These are phyloP conservation scores for Nemopilema nomurai DNA, from an alignment of 30 jellyfish, hydroid and myxozoan species.

Conservation along the genomic window DNA sequence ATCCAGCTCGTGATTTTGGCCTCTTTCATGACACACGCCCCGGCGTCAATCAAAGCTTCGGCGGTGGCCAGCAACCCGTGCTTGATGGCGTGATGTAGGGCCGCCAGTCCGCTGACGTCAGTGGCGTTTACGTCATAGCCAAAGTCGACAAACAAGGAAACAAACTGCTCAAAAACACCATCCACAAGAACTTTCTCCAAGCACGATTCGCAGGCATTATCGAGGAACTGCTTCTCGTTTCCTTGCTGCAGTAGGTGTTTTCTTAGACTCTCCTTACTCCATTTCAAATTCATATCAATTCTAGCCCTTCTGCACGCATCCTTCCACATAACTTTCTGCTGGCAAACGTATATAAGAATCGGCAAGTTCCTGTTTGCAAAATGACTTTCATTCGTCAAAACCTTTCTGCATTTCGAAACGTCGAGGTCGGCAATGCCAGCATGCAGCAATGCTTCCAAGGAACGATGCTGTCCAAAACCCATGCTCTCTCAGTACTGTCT, in stretches of 20 bases:
- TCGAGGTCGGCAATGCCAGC: background rate
- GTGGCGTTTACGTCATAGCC: constrained; percentile 39
- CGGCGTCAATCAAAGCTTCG: background rate
- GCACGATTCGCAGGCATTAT: background rate
- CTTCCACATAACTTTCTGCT: constrained; percentile 40
- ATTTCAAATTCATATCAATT: constrained; percentile 13
- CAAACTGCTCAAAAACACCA: constrained; percentile 37
- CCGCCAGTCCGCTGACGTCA: constrained; percentile 44
- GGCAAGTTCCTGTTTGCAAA: background rate
- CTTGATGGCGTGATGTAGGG: constrained; percentile 37
- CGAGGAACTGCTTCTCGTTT: background rate
- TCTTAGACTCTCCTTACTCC: constrained; percentile 11
- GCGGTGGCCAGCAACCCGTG: constrained; percentile 16
- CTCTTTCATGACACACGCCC: constrained; percentile 5
- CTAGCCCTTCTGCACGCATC: background rate
- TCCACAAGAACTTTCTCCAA: constrained; percentile 10
- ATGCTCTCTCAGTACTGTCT: background rate
- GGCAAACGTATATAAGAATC: constrained; percentile 21
- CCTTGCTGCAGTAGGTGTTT: background rate
- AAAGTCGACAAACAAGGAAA: constrained; percentile 13
- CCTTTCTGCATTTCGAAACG: background rate
- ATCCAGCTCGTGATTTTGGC: constrained; percentile 51
- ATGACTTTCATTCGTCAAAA: background rate
- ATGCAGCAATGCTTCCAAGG: background rate
- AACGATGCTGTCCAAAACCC: background rate